Evolutionary conservation across 2,797 vertebrate species (phyloP).

Genomic region (Oreortyx pictus): DNA sequence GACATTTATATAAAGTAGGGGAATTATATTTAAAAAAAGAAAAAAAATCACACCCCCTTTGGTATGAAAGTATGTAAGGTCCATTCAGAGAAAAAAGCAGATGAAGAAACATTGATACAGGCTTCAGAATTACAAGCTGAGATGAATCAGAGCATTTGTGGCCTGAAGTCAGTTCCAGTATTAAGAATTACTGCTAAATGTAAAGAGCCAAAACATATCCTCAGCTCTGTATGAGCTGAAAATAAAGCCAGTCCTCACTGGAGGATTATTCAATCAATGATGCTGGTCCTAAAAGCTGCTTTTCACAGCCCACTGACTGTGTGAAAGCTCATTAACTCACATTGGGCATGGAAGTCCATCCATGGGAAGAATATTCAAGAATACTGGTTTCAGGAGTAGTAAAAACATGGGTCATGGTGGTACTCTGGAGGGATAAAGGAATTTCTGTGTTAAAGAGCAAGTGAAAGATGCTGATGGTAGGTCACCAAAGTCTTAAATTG

Average conservation of each 20-base stretch:
- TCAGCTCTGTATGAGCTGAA: slow-evolving; percentile 33
- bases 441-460: background rate
- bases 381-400: background rate
- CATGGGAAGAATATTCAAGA: background rate
- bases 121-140: slow-evolving; percentile 48
- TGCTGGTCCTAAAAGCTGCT: background rate
- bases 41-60: background rate
- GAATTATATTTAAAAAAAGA: background rate
- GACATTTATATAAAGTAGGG: background rate
- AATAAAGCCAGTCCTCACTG: slow-evolving; percentile 20
- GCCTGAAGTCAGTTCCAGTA: slow-evolving; percentile 52
- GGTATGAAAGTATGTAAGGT: slow-evolving; percentile 19
- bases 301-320: background rate
- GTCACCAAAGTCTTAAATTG: background rate
- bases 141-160: slow-evolving; percentile 62
- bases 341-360: background rate
- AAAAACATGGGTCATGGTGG: background rate
- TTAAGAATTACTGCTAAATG: slow-evolving; percentile 50
- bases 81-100: slow-evolving; percentile 49
- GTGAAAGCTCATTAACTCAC: background rate
- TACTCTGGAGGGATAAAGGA: accelerated
- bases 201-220: slow-evolving; percentile 53
- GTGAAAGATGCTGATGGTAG: background rate
- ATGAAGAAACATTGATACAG: slow-evolving; percentile 24
- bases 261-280: slow-evolving; percentile 14